Base-by-base conservation (phyloP, 2,113 vertebrate genomes). In the Zosterops japonicus region DNA sequence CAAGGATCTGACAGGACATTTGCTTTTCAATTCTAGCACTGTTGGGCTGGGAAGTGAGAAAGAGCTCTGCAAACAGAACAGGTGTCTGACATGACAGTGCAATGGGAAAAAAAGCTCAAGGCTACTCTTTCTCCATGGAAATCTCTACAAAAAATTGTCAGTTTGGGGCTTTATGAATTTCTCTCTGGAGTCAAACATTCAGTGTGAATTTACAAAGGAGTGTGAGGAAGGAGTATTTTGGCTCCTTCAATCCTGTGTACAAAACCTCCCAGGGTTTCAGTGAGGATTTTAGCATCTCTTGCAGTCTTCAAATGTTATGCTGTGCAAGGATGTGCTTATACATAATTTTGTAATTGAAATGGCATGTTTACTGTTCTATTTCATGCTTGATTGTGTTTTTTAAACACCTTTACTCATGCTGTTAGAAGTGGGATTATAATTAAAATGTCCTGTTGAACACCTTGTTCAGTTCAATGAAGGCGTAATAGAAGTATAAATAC, bases 321-420 rank as follows among this genome's bases (percentile, higher is more conserved):
- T 95, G n/a, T 80, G 92, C 80, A 95, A 87, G 82, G 95, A 87
- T 94, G 89, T 94, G 87, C 89, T 94, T 95, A 93, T 75, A 82
- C 87, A 91, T 91, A 97, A 96, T 96, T 93, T 91, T 96, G 93
- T 94, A 95, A 97, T 94, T 77, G 88, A 93, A 97, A 95, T 93
- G 92, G 86, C 92, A 95, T 97, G 97, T 95, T 97, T 96, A 97
- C 88, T 91, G 72, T 97, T 97, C 96, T 96, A 97, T 97, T 97
- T 97, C 97, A 97, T 96, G 90, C 90, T 71, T 88, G 88, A 93
- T 89, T 79, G 93, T 93, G 91, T 96, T 94, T 98, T 97, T 97
- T 97, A 91, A 95, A 95, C 79, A 94, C 94, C 65, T 95, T 92
- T 95, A 94, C 91, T 94, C 92, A 93, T 8, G 92, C 83, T 91